Percentiles rank a stretch among this genome's conserved stretches.
Evolutionary conservation across 92 coral and sea anemone genomes (phyloP).

Genomic region (Plumapathes pennacea): DNA sequence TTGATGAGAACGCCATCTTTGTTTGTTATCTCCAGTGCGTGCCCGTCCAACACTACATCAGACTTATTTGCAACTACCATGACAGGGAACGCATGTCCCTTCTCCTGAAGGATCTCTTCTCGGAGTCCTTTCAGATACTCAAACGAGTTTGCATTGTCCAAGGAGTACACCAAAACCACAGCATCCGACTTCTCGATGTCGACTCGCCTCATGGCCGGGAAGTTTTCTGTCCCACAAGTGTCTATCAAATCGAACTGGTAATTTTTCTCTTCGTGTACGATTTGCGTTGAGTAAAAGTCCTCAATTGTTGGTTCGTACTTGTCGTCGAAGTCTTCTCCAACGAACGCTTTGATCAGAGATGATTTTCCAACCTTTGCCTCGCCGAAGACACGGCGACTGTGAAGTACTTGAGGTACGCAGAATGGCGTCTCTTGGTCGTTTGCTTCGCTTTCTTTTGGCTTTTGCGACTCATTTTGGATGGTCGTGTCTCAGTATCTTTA

Average conservation of each 20-base stretch:
- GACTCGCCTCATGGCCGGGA: constrained; percentile 84
- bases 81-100: constrained; percentile 62
- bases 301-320: constrained; percentile 81
- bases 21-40: constrained; percentile 52
- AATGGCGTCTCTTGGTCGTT: constrained; percentile 43
- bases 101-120: constrained; percentile 69
- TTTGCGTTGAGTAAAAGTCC: constrained; percentile 72
- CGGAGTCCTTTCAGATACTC: constrained; percentile 56
- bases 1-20: constrained; percentile 40
- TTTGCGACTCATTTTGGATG: no score
- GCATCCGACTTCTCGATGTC: constrained; percentile 85
- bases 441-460: constrained; percentile 18
- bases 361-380: constrained; percentile 79
- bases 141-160: constrained; percentile 70
- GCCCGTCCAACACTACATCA: constrained; percentile 64
- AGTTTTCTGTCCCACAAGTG: constrained; percentile 86
- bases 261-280: constrained; percentile 66
- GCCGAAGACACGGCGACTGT: constrained; percentile 80
- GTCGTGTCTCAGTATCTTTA: no score
- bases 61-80: constrained; percentile 86
- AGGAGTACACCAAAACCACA: constrained; percentile 68
- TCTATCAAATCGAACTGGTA: constrained; percentile 83
- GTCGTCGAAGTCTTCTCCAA: constrained; percentile 57
- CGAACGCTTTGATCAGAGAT: constrained; percentile 65
- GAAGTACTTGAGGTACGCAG: constrained; percentile 63